Evolutionary conservation across 2,113 vertebrate species (phyloP).

Genomic region (Muntiacus muntjak): DNA sequence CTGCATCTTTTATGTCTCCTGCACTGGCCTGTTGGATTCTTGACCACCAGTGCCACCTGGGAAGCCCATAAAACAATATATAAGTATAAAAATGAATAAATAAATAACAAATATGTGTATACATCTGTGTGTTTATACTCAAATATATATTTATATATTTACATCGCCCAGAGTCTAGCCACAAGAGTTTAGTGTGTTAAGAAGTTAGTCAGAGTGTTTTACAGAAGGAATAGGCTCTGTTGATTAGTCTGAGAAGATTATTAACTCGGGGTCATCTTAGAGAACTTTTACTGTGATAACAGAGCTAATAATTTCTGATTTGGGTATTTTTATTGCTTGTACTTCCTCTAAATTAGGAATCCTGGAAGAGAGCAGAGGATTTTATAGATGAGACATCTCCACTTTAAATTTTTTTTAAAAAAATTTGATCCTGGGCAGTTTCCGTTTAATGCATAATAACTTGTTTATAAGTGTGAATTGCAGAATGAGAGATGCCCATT

Average conservation of each 20-base stretch:
- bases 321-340: neutral
- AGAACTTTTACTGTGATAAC: neutral
- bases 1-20: neutral
- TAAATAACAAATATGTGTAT: neutral
- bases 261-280: neutral
- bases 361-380: neutral
- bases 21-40: neutral
- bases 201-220: neutral
- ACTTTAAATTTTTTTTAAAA: neutral
- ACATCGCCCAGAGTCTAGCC: fast-evolving
- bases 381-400: neutral
- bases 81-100: neutral
- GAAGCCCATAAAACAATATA: neutral
- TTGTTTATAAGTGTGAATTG: neutral
- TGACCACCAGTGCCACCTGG: neutral
- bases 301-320: neutral
- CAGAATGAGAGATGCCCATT: neutral
- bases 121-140: neutral
- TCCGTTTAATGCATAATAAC: neutral
- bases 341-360: neutral
- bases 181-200: neutral
- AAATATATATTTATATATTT: neutral
- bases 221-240: neutral
- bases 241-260: neutral
- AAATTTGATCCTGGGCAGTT: neutral